Conservation (phyloP, 2,797 vertebrate species). For the Enteromius treurensis region DNA sequence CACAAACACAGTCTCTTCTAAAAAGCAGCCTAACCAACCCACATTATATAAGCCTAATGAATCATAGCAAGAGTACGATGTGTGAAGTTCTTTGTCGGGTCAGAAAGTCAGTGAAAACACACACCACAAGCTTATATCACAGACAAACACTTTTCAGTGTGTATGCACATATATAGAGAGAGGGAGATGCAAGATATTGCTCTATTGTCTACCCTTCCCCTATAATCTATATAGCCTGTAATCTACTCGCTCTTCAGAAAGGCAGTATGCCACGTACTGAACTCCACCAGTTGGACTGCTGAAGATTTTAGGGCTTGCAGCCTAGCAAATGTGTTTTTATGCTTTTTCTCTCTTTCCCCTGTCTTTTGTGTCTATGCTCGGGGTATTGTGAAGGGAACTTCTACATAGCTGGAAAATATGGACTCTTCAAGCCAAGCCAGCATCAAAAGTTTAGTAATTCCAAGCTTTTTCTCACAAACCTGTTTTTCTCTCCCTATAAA, state of each 20-base stretch:
- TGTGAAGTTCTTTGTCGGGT: neutral
- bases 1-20: constrained; percentile 16
- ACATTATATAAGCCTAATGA: constrained; percentile 1
- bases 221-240: constrained; percentile 64
- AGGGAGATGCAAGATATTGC: neutral
- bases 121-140: neutral
- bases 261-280: constrained; percentile 11
- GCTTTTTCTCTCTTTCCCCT: neutral
- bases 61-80: neutral
- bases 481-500: constrained; percentile 46
- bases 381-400: constrained; percentile 52
- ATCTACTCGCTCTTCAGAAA: constrained; percentile 64
- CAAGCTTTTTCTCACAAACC: constrained; percentile 45
- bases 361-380: constrained; percentile 47
- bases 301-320: constrained; percentile 33
- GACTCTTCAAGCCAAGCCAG: constrained; percentile 37
- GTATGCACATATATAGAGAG: neutral
- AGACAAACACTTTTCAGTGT: neutral
- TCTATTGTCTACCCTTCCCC: constrained; percentile 20
- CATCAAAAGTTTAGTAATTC: constrained; percentile 49
- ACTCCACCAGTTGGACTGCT: constrained; percentile 25
- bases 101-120: neutral
- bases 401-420: constrained; percentile 57
- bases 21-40: constrained; percentile 22
- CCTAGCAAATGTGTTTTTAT: constrained; percentile 25